Base-by-base conservation (phyloP, 2,113 vertebrate genomes). In the Cervus canadensis region DNA sequence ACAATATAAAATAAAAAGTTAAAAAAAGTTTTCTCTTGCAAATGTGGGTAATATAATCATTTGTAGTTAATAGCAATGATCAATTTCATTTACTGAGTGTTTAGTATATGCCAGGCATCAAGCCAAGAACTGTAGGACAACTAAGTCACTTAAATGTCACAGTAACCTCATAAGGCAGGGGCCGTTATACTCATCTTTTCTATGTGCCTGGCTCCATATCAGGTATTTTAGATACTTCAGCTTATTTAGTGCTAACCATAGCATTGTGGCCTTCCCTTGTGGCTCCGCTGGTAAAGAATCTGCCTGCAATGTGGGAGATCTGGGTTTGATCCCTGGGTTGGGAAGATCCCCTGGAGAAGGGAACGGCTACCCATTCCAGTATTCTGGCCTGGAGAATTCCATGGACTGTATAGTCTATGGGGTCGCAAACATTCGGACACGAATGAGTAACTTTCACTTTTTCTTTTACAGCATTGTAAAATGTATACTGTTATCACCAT, bases 351-450 rank as follows among this genome's bases (percentile, higher is more conserved):
- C 17, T 71, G n/a, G 64, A 71, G n/a, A 23, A 71, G n/a, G n/a
- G 19, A 71, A 71, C 0, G 4, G 64, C n/a, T 71, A 36, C 17
- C 64, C n/a, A 71, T 11, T 36, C n/a, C n/a, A 71, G n/a, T 71
- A 71, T 36, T 36, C n/a, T 71, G n/a, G 64, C 64, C n/a, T 71
- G n/a, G 64, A 71, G n/a, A 36, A 71, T 71, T 71, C 64, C n/a
- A 71, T 11, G n/a, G n/a, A 36, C n/a, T 21, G 17, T 71, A 23
- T 21, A 21, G 64, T 71, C 64, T 19, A 36, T 36, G 19, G 64
- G n/a, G 17, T 71, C 0, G 0, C 64, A 23, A 67, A 36, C 2
- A 71, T n/a, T 36, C 0, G 0, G 64, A 36, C 8, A 67, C 2
- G 2, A 10, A 21, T 71, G n/a, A 71, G 64, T 21, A 19, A 36